Evolutionary conservation across 2,888 invertebrate species (phyloP).

Genomic region (Pantelozetes paolii): DNA sequence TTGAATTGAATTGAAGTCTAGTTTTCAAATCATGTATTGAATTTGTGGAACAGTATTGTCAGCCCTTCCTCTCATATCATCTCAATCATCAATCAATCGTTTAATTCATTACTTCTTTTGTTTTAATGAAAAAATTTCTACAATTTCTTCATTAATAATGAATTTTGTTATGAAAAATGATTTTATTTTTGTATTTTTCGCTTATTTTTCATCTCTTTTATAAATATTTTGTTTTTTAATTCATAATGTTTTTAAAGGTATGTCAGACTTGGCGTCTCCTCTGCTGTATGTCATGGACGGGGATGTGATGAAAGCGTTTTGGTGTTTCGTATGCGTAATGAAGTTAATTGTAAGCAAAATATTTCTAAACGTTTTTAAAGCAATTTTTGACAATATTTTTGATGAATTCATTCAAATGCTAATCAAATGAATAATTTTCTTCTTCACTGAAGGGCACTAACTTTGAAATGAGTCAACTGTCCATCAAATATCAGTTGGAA

Average conservation of each 20-base stretch:
- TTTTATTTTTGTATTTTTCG: too few species aligned
- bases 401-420: background rate
- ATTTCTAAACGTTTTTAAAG: too few species aligned
- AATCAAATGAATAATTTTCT: background rate
- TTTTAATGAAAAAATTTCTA: too few species aligned
- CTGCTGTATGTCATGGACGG: conserved; percentile 43
- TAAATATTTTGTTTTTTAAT: conserved; percentile 2
- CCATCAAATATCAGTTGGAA: conserved; percentile 42
- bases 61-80: conserved; percentile 11
- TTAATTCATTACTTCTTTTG: background rate
- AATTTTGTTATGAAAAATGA: too few species aligned
- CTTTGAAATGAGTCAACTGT: conserved; percentile 44
- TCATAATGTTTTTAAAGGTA: conserved; percentile 42
- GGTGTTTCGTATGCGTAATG: conserved; percentile 43
- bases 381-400: background rate
- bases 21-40: too few species aligned
- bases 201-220: conserved; percentile 6
- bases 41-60: too few species aligned
- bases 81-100: background rate
- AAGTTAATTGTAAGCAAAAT: conserved; percentile 42
- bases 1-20: too few species aligned
- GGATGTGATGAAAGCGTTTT: conserved; percentile 42
- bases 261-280: conserved; percentile 45
- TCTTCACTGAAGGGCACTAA: conserved; percentile 29
- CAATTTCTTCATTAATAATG: too few species aligned